Base-by-base conservation (phyloP, 2,113 vertebrate species). In the Tachycineta bicolor region DNA sequence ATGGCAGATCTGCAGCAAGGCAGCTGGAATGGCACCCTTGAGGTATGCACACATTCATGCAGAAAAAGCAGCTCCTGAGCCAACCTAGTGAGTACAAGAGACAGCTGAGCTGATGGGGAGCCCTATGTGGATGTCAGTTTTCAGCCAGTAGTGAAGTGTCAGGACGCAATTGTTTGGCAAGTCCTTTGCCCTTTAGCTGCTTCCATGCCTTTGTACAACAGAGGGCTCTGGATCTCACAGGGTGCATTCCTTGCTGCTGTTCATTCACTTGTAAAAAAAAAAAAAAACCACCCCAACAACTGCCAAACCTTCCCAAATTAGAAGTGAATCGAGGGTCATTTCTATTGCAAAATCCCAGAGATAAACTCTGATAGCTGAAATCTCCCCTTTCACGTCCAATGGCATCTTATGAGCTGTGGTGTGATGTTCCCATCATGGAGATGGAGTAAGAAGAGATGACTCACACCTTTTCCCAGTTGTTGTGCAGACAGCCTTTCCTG, bases 141-240 rank as follows among this genome's bases (percentile, higher is more conserved):
- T 78, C 93, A 96, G 94, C 44, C 88, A 90, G 28, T 17, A 95
- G 75, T 65, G 70, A 94, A 87, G 94, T 96, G 96, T 94, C 65
- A 83, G 89, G 69, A 92, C 95, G 83, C 65, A 90, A 77, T 16
- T 74, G 83, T 96, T 96, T 97, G 97, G 95, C 97, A 96, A 94
- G 93, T 37, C 88, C 94, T 96, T 95, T 95, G 86, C 90, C 88
- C 93, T 96, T 94, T 90, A 63, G 74, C 67, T 10, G 73, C 1
- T 0, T n/a, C 1, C 4, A 64, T 91, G 84, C 75, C 71, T 92
- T 74, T 33, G 64, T 17, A 34, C 21, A 21, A 53, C 4, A 10
- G 39, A 70, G 26, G 46, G 87, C 77, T 33, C 59, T 94, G 90
- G 25, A 60, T 74, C 50, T 88, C 83, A 74, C 44, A 70, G 75